Conservation (phyloP, 2,797 vertebrate species). For the Sciurus carolinensis region DNA sequence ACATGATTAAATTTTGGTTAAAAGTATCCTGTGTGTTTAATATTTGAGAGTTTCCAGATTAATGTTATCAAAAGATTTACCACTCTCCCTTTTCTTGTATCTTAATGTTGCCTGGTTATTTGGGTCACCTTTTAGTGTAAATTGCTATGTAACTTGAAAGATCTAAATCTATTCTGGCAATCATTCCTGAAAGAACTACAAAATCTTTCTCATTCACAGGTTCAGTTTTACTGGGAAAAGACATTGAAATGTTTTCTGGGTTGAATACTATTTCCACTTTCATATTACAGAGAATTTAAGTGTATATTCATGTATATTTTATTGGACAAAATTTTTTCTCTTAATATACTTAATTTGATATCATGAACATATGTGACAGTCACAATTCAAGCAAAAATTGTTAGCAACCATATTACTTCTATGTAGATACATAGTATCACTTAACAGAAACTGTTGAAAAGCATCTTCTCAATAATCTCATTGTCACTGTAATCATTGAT, state of each 20-base stretch:
- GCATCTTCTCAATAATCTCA: slow-evolving; percentile 7
- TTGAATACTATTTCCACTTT: not conserved
- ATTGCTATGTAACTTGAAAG: not conserved
- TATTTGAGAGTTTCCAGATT: slow-evolving; percentile 40
- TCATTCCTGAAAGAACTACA: slow-evolving; percentile 36
- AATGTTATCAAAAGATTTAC: slow-evolving; percentile 13
- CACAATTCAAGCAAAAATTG: slow-evolving; percentile 25
- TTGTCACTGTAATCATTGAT: slow-evolving; percentile 35
- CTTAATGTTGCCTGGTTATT: not conserved
- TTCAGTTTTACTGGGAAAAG: slow-evolving; percentile 7
- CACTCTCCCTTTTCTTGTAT: not conserved
- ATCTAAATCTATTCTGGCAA: not conserved
- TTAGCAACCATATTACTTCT: not conserved
- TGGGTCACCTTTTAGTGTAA: slow-evolving; percentile 8
- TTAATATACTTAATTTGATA: slow-evolving; percentile 31
- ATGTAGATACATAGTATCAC: not conserved
- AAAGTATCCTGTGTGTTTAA: not conserved
- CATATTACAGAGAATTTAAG: not conserved
- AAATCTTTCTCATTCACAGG: not conserved
- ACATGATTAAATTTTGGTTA: not conserved
- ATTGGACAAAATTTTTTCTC: not conserved
- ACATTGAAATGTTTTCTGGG: not conserved
- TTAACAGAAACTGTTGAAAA: not conserved
- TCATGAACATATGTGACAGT: not conserved
- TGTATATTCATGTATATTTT: not conserved